Conservation (phyloP, 2,797 vertebrate genomes). For the Oreochromis mossambicus region DNA sequence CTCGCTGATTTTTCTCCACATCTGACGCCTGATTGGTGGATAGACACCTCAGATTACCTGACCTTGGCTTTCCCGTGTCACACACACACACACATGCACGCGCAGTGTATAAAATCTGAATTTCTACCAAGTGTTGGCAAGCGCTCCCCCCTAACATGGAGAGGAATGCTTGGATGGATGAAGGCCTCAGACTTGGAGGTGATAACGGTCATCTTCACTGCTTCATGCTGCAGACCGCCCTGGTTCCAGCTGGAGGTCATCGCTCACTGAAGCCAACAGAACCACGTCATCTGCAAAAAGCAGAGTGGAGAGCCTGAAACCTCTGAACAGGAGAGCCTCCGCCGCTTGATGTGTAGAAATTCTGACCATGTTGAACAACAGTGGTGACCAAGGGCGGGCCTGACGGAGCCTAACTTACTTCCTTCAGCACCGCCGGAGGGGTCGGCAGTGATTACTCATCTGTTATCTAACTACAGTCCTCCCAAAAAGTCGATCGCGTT, state of each 20-base stretch:
- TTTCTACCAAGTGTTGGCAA: neutral
- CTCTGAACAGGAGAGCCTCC: neutral
- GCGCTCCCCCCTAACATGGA: neutral
- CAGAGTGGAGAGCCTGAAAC: neutral
- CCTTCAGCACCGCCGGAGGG: neutral
- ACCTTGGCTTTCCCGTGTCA: conserved; percentile 47
- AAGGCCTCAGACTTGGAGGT: neutral
- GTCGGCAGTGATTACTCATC: neutral
- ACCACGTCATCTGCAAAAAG: neutral
- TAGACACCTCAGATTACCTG: conserved; percentile 62
- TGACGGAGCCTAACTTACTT: rapidly evolving
- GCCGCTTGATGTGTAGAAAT: neutral
- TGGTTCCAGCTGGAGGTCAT: neutral
- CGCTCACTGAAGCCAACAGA: neutral
- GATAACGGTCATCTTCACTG: neutral
- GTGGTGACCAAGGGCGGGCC: neutral
- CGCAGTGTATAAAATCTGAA: neutral
- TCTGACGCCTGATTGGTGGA: conserved; percentile 64
- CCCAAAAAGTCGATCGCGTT: neutral
- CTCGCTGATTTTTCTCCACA: conserved; percentile 63
- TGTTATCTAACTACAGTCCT: neutral
- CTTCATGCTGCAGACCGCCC: neutral
- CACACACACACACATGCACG: rapidly evolving
- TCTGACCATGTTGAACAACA: neutral
- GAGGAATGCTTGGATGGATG: neutral